phyloP scores from a whole-genome alignment of 1,140 invertebrate genomes.

The Sitophilus oryzae region DNA sequence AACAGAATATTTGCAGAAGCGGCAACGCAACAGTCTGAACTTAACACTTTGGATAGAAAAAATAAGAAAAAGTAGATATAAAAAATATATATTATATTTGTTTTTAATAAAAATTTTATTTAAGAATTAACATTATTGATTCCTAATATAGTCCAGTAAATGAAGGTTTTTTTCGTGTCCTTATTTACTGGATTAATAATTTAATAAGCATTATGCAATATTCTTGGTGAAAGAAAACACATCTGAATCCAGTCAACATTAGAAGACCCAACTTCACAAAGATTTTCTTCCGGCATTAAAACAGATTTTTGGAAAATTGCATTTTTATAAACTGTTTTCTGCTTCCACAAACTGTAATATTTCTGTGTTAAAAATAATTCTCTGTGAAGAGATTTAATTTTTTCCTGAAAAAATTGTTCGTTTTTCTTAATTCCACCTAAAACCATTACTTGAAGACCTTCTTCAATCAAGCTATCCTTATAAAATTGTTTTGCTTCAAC shows the following conservation, averaged over 20 bases:
- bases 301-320: neutral
- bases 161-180: too few species aligned
- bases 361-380: constrained; percentile 25
- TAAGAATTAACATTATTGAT: constrained; percentile 2
- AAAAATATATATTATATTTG: neutral
- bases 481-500: constrained; percentile 21
- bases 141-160: neutral
- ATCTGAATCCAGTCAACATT: constrained; percentile 12
- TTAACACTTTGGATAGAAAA: constrained; percentile 65
- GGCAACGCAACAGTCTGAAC: constrained; percentile 75
- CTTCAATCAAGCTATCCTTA: constrained; percentile 13
- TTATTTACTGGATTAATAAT: too few species aligned
- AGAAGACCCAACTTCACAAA: neutral
- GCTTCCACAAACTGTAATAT: constrained; percentile 32
- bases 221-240: constrained; percentile 16
- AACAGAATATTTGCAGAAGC: constrained; percentile 74
- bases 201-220: constrained; percentile 8
- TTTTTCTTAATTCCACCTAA: constrained; percentile 16
- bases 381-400: constrained; percentile 3
- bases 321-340: constrained; percentile 15
- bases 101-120: neutral
- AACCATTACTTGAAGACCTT: constrained; percentile 21
- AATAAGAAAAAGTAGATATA: constrained; percentile 44
- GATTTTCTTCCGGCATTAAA: too few species aligned
- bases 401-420: constrained; percentile 8